Evolutionary conservation across 2,113 vertebrate genomes (phyloP).

Genomic region (Acrocephalus kingi): DNA sequence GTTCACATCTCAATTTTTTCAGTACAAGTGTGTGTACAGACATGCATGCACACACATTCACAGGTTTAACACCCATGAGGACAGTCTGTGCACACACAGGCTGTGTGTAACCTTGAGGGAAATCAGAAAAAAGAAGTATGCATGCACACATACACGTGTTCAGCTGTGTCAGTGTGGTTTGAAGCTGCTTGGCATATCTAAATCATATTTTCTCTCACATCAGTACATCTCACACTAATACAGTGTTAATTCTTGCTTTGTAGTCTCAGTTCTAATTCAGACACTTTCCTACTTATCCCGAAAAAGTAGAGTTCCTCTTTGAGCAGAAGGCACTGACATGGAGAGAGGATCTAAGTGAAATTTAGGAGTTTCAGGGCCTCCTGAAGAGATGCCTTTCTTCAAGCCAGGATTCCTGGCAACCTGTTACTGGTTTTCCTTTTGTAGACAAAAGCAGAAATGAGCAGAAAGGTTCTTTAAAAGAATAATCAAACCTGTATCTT

Average conservation of each 20-base stretch:
- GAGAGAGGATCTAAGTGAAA: not conserved
- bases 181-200: not conserved
- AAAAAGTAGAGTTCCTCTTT: not conserved
- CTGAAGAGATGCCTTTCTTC: not conserved
- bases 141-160: not conserved
- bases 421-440: not conserved
- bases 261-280: not conserved
- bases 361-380: not conserved
- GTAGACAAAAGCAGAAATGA: not conserved
- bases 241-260: not conserved
- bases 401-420: not conserved
- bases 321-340: not conserved
- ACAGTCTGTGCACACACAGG: not conserved
- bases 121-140: not conserved
- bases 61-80: not conserved
- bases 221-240: not conserved
- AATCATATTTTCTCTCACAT: not conserved
- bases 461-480: not conserved
- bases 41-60: not conserved
- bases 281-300: not conserved
- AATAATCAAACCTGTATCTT: not conserved
- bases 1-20: not conserved
- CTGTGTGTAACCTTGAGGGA: not conserved
- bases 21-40: rapidly evolving
- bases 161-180: not conserved